Base-by-base conservation (phyloP, 2,797 vertebrate genomes). In the Otus scops region DNA sequence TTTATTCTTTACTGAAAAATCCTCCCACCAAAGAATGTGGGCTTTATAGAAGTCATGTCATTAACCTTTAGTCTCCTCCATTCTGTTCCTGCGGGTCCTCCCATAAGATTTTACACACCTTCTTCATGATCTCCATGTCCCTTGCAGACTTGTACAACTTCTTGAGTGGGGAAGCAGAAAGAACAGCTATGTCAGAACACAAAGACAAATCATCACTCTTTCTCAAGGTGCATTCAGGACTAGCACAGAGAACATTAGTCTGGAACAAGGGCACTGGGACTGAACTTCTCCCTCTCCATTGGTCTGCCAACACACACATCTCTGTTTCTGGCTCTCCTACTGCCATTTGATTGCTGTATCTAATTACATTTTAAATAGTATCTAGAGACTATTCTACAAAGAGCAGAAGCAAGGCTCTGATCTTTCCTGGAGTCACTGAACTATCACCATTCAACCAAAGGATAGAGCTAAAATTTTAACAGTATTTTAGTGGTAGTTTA, bases 101-200 rank as follows among this genome's bases (percentile, higher is more conserved):
- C 77, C 79, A 67, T 69, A 97, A 97, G 76, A 94, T 94, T 60
- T 95, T 95, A 93, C 95, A 98, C 11, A 93, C 91, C n/a, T 94
- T 93, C n/a, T 93, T 97, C 96, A 91, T 95, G 43, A 92, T 26
- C 21, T 96, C 93, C 77, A 96, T 39, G n/a, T 97, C 63, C 43
- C 56, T 51, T 71, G 70, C n/a, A 67, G 96, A 27, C 38, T 80
- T 83, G 82, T 65, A 95, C 47, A 97, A 80, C 22, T 82, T 92
- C 97, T 97, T 83, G 36, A 84, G 73, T 45, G 57, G 54, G 41
- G 73, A 96, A 96, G 90, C 54, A 96, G 85, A 93, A 57, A 89
- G 73, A 39, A 90, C 43, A 76, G 56, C 59, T 57, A 47, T 17
- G 28, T 80, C 74, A 91, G 65, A 83, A 83, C 23, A 70, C 36